Base-by-base conservation (phyloP, 2,888 invertebrate species). In the Holacanthella duospinosa region DNA sequence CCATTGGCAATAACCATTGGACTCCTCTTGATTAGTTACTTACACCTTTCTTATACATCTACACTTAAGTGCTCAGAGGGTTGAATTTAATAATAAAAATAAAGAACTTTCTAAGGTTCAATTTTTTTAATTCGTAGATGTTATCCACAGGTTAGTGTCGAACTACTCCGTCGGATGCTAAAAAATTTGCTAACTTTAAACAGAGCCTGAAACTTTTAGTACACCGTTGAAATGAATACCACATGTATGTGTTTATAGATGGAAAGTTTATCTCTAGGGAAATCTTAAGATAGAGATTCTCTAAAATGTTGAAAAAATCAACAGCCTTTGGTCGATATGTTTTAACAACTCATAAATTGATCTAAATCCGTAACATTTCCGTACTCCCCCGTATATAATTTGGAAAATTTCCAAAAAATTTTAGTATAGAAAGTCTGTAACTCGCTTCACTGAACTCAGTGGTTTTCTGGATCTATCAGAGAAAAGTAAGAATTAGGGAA, bases 41-140 rank as follows among this genome's bases (percentile, higher is more conserved):
- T 48, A 48, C 48, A 48, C 48, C 48, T 48, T 48, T 48, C 21
- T 48, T 36, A 36, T n/a, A 36, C 36, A 36, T 36, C 36, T 36
- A 12, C 36, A 36, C n/a, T n/a, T n/a, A n/a, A n/a, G n/a, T n/a
- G n/a, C n/a, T n/a, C n/a, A n/a, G n/a, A n/a, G n/a, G n/a, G n/a
- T n/a, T n/a, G n/a, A n/a, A n/a, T n/a, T n/a, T 36, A 36, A 36
- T 12, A 36, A 36, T 36, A 36, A 36, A 16, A 12, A 36, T 36
- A 36, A 6, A 36, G 36, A 36, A 36, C 16, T 36, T 36, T 36
- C 6, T 36, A 36, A 36, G 16, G 6, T 36, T 16, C 9, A 6
- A 36, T 36, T 36, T 36, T 36, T 16, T 36, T 12, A 16, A 12
- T 16, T 36, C 9, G 36, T 6, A 36, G 16, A 36, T 16, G 36